Evolutionary conservation across 2,113 vertebrate species (phyloP), one percentile per base, ranked within the genome.

Genomic region (Electrona antarctica): DNA sequence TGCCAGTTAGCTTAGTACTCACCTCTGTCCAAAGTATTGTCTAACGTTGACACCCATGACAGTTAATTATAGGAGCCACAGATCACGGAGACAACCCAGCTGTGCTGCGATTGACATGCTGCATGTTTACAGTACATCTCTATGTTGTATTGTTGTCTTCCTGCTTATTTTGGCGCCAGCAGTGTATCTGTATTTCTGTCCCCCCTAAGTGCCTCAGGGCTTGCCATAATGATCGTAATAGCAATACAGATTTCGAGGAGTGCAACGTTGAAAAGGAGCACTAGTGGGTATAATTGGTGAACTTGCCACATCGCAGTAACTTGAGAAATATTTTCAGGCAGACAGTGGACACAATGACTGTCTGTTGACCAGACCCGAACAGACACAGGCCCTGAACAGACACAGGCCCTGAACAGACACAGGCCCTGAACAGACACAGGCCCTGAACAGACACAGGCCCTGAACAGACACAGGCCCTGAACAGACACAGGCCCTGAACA

Each of bases 11-110:
- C 83, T 62, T 61, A 88, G 83, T 74, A 55, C 76, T 85, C 88
- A 88, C 87, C 86, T 89, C 85, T 81, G 81, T 85, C 85, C 83
- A 85, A 77, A 79, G 81, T 74, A 73, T 75, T 80, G 85, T 84
- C 51, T 68, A 84, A 81, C 74, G 79, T 77, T 79, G 90, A 88
- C 87, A 88, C 84, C 49, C 60, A 79, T 92, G 90, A 93, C 92
- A 93, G 88, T 90, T 93, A 92, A 92, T 92, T 93, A 91, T 79
- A 76, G 85, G 67, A 87, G 86, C 78, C 84, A 86, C 91, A 90
- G 88, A 92, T 93, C 89, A 86, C n/a, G 70, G 78, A 79, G 88
- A 83, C 81, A 60, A 83, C 87, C 88, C 88, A 89, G 87, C 85
- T 81, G 57, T 57, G 78, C 82, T 77, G 41, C 83, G 74, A 87